phyloP scores from a whole-genome alignment of 2,888 invertebrate genomes.

The Ennomos quercinarius region DNA sequence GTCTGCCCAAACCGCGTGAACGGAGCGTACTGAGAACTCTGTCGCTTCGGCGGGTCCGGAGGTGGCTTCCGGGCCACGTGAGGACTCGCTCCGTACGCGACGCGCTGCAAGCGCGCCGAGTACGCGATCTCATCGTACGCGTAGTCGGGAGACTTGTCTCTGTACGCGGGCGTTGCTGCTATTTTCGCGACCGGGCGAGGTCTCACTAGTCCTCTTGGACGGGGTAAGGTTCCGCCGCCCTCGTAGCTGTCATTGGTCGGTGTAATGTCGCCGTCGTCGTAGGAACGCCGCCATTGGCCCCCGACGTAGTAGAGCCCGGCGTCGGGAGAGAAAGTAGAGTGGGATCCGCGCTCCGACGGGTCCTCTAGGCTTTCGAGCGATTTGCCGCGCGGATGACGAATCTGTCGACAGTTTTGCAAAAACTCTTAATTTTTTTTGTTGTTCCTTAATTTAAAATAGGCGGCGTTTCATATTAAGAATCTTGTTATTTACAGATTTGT shows the following conservation, averaged over 20 bases:
- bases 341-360: slow-evolving; percentile 87
- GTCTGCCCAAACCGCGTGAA: slow-evolving; percentile 84
- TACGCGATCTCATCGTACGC: slow-evolving; percentile 81
- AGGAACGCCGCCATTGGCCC: slow-evolving; percentile 90
- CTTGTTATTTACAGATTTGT: slow-evolving; percentile 23
- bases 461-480: slow-evolving; percentile 1
- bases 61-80: slow-evolving; percentile 91
- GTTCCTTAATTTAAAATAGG: neutral
- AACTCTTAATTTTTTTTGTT: slow-evolving; percentile 11
- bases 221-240: slow-evolving; percentile 94
- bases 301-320: slow-evolving; percentile 86
- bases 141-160: slow-evolving; percentile 77
- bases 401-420: slow-evolving; percentile 79
- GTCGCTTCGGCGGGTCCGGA: slow-evolving; percentile 92
- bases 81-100: slow-evolving; percentile 88
- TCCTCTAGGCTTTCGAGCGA: slow-evolving; percentile 94
- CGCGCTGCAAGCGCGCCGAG: slow-evolving; percentile 79
- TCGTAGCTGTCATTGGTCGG: slow-evolving; percentile 91
- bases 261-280: slow-evolving; percentile 96
- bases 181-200: slow-evolving; percentile 94
- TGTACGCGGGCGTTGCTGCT: slow-evolving; percentile 81
- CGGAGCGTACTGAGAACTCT: slow-evolving; percentile 85
- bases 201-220: slow-evolving; percentile 92
- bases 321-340: slow-evolving; percentile 87
- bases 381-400: slow-evolving; percentile 93